A percentile compares a stretch with the other conserved stretches of the same genome.
Conservation (phyloP, 1,140 invertebrate genomes). For the Euwallacea fornicatus region DNA sequence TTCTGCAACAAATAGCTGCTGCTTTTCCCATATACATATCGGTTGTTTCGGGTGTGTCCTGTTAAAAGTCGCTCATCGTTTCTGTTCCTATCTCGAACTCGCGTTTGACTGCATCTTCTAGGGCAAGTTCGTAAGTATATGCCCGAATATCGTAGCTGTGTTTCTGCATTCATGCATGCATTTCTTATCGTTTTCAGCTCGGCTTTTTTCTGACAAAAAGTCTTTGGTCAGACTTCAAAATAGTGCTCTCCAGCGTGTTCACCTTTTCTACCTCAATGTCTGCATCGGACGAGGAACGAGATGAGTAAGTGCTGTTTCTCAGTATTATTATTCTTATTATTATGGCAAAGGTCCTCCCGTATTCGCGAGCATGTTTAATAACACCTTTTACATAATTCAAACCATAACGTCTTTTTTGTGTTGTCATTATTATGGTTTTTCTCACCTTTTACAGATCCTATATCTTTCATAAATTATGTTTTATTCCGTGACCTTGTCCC, state of each 20-base stretch:
- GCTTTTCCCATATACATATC: slow-evolving; percentile 15
- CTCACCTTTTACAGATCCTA: neutral
- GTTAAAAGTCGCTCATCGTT: too few relatives aligned
- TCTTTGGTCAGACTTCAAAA: slow-evolving; percentile 14
- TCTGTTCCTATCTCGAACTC: too few relatives aligned
- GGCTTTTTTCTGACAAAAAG: too few relatives aligned
- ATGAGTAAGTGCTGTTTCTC: slow-evolving; percentile 55
- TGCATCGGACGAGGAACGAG: slow-evolving; percentile 58
- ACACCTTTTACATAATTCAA: neutral
- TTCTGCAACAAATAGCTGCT: slow-evolving; percentile 24
- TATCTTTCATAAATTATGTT: neutral
- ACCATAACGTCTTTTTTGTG: slow-evolving; percentile 3
- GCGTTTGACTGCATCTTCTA: too few relatives aligned
- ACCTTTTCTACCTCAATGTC: slow-evolving; percentile 46
- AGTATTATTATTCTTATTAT: neutral
- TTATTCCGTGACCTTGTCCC: slow-evolving; percentile 9
- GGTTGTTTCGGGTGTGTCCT: slow-evolving; percentile 22
- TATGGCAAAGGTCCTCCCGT: neutral
- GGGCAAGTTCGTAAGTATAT: too few relatives aligned
- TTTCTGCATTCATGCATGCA: too few relatives aligned
- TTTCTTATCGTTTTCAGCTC: too few relatives aligned
- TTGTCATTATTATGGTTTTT: neutral
- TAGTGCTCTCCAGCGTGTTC: slow-evolving; percentile 26
- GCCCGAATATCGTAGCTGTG: too few relatives aligned
- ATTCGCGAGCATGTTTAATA: neutral